Evolutionary conservation across 2,888 invertebrate genomes (phyloP).

Genomic region (Pyrgus malvae): DNA sequence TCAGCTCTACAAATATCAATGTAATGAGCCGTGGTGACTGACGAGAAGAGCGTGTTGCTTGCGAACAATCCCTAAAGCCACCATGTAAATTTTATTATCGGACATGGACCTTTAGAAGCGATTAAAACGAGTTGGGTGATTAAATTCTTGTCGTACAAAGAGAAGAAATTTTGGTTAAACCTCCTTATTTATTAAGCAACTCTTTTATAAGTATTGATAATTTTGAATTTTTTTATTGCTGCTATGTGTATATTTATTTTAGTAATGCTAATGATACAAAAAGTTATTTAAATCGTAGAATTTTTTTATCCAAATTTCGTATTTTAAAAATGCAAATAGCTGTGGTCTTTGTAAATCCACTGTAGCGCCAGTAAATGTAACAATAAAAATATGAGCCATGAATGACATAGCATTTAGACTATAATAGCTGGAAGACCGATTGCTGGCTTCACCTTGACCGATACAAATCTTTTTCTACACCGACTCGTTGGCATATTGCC

Average conservation of each 20-base stretch:
- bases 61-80: too few species aligned
- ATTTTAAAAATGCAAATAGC: not conserved
- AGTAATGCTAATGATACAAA: too few species aligned
- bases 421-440: not conserved
- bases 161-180: too few species aligned
- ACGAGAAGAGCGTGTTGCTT: not conserved
- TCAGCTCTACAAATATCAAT: not conserved
- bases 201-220: too few species aligned
- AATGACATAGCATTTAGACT: not conserved
- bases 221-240: too few species aligned
- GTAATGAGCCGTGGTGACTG: not conserved
- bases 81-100: too few species aligned
- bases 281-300: too few species aligned
- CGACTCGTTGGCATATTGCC: slow-evolving; percentile 29
- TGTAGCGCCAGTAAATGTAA: not conserved
- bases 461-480: slow-evolving; percentile 4
- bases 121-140: too few species aligned
- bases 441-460: slow-evolving; percentile 29
- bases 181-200: too few species aligned
- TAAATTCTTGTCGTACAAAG: too few species aligned
- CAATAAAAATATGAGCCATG: not conserved
- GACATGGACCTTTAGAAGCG: too few species aligned
- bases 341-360: not conserved
- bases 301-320: not conserved
- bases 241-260: too few species aligned